These are phyloP conservation scores for Corbicula japonica DNA, from an alignment of 2,888 invertebrate species.

Conservation along the genomic window DNA sequence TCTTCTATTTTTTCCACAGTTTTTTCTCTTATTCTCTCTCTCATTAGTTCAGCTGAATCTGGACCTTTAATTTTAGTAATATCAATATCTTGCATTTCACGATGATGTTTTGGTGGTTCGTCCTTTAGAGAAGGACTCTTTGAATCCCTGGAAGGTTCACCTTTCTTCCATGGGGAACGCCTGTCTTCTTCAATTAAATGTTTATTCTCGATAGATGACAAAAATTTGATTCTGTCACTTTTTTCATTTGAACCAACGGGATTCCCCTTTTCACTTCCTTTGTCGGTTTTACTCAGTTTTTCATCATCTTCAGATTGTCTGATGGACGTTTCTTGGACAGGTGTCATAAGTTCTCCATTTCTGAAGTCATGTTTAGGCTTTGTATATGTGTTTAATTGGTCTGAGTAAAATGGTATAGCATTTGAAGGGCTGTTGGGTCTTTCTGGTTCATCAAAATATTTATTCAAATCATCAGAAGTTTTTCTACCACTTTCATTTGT, in stretches of 20 bases:
- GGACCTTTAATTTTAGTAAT: slow-evolving; percentile 17
- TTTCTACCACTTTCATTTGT: slow-evolving; percentile 5
- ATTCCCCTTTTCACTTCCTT: slow-evolving; percentile 14
- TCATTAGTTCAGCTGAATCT: slow-evolving; percentile 39
- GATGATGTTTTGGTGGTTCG: slow-evolving; percentile 18
- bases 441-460: slow-evolving; percentile 62
- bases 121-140: slow-evolving; percentile 31
- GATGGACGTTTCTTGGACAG: slow-evolving; percentile 53
- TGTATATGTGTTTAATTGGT: slow-evolving; percentile 40
- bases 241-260: slow-evolving; percentile 18
- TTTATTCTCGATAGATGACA: slow-evolving; percentile 46
- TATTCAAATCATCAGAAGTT: slow-evolving; percentile 44
- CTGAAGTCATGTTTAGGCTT: slow-evolving; percentile 52
- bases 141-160: not conserved
- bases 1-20: slow-evolving; percentile 40
- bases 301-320: slow-evolving; percentile 48
- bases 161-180: slow-evolving; percentile 51
- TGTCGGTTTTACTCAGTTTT: slow-evolving; percentile 23
- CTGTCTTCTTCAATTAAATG: slow-evolving; percentile 54
- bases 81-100: slow-evolving; percentile 5
- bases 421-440: slow-evolving; percentile 45
- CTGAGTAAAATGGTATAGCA: slow-evolving; percentile 53
- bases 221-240: slow-evolving; percentile 30
- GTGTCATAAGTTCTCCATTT: slow-evolving; percentile 50
- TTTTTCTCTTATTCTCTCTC: slow-evolving; percentile 45